These are phyloP conservation scores for Dicroscelio sp. DNA, from an alignment of 2,888 invertebrate species.

Conservation along the genomic window DNA sequence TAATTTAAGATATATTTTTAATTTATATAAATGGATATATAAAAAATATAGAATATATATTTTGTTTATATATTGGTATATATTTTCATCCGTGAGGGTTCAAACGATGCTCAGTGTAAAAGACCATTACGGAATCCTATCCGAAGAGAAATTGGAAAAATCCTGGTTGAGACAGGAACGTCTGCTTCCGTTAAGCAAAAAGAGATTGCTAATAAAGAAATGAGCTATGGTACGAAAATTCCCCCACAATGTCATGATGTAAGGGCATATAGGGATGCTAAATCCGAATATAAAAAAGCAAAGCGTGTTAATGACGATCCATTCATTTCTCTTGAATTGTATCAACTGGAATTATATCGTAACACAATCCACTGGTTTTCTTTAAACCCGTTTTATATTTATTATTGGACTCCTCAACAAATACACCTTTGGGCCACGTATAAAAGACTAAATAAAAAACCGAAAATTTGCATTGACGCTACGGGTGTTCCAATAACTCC, in stretches of 20 bases:
- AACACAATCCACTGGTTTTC: neutral
- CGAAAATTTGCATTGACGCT: neutral
- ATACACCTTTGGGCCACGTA: neutral
- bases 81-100: too few species aligned
- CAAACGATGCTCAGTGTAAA: too few species aligned
- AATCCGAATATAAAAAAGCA: neutral
- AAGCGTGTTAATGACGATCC: neutral
- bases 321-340: neutral
- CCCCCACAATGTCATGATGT: neutral
- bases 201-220: neutral
- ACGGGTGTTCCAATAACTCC: neutral
- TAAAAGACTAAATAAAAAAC: neutral
- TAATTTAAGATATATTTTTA: too few species aligned
- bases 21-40: too few species aligned
- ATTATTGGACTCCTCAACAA: neutral
- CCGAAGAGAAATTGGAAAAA: too few species aligned
- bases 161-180: too few species aligned
- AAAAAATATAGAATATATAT: too few species aligned
- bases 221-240: slow-evolving; percentile 6
- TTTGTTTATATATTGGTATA: too few species aligned
- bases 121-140: too few species aligned
- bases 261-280: neutral
- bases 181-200: too few species aligned
- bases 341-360: neutral
- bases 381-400: neutral